These are phyloP conservation scores for Heliconius hermathena DNA, from an alignment of 1,140 invertebrate genomes.

Conservation along the genomic window DNA sequence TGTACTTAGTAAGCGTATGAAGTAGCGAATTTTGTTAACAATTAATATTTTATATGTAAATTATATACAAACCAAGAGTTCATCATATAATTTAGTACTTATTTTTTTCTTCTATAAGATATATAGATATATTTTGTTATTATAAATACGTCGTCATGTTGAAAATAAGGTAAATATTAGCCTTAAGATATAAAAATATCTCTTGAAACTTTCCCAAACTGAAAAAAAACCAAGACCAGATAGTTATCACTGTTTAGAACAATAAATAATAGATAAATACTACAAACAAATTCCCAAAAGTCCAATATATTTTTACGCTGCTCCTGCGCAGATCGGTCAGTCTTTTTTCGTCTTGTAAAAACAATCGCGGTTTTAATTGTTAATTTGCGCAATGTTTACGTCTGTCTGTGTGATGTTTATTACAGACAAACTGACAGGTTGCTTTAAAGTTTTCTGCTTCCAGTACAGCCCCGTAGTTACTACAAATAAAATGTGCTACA, in stretches of 20 bases:
- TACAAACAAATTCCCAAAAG: constrained; percentile 26
- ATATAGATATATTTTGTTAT: too few relatives aligned
- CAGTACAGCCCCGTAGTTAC: not conserved
- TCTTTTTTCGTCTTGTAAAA: constrained; percentile 54
- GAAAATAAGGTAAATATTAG: too few relatives aligned
- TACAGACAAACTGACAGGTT: constrained; percentile 7
- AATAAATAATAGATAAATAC: constrained; percentile 39
- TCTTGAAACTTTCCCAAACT: not conserved
- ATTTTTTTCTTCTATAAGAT: too few relatives aligned
- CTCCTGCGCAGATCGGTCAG: constrained; percentile 40
- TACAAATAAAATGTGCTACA: not conserved
- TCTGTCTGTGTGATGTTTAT: constrained; percentile 19
- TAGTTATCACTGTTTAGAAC: constrained; percentile 20
- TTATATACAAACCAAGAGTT: not conserved
- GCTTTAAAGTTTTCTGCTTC: not conserved
- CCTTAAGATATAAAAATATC: too few relatives aligned
- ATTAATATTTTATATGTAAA: not conserved
- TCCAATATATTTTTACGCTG: constrained; percentile 19
- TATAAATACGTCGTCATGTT: too few relatives aligned
- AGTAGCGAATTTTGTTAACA: not conserved
- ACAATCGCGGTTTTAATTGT: constrained; percentile 58
- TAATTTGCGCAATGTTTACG: constrained; percentile 30
- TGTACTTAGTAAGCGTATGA: not conserved
- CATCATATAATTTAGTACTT: too few relatives aligned
- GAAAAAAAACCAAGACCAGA: not conserved